Percentiles rank a stretch among this genome's conserved stretches.
These are phyloP conservation scores for Patella ulyssiponensis DNA, from an alignment of 2,888 invertebrate species.

Conservation along the genomic window DNA sequence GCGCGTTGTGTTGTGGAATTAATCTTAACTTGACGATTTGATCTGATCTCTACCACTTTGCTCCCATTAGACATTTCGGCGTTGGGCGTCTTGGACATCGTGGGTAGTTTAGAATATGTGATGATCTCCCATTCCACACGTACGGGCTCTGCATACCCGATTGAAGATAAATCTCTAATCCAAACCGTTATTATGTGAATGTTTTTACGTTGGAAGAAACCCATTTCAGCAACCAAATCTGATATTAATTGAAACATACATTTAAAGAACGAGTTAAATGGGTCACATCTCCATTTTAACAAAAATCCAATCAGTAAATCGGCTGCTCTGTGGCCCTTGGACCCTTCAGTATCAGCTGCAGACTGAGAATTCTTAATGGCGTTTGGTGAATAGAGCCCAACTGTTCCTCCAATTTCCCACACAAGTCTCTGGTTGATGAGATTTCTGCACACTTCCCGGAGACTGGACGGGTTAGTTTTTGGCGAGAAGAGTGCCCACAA, in stretches of 20 bases:
- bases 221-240: not conserved
- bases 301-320: not conserved
- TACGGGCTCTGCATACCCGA: conserved; percentile 18
- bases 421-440: not conserved
- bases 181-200: conserved; percentile 9
- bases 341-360: conserved; percentile 28
- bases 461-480: not conserved
- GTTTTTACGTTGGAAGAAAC: conserved; percentile 35
- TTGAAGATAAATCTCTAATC: conserved; percentile 16
- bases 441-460: not conserved
- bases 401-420: not conserved
- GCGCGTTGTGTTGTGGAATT: too few species aligned
- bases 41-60: too few species aligned
- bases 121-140: not conserved
- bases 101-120: too few species aligned
- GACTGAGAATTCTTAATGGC: not conserved
- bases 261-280: not conserved
- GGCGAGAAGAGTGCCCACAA: not conserved
- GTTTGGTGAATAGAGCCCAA: not conserved
- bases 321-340: conserved; percentile 32
- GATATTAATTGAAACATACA: not conserved
- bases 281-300: not conserved
- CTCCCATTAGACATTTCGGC: too few species aligned
- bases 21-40: too few species aligned
- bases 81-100: too few species aligned